Evolutionary conservation across 2,113 vertebrate species (phyloP), one percentile per base, ranked within the genome.

Genomic region (Microtus oregoni): DNA sequence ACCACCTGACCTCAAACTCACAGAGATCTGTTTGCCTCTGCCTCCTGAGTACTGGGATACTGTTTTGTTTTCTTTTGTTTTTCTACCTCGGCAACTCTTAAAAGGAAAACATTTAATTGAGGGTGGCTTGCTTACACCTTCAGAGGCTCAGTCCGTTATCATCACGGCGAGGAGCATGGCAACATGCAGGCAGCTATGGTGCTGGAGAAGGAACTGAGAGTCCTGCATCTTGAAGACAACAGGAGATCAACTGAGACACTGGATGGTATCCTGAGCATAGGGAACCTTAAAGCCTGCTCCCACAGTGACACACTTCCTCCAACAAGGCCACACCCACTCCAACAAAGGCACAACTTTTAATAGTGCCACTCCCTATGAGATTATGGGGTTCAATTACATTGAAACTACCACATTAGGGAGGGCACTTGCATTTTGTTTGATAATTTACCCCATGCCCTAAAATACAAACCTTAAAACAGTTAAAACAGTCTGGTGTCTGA

Each of bases 361-460:
- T 38, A 73, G 70, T 38, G 70, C 19, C n/a, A 22, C 19, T 73
- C 35, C 70, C 70, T 73, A 2, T 22, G 70, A 73, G 17, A 38
- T 73, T 73, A 38, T 73, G 70, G n/a, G 19, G n/a, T 19, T n/a
- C 35, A 22, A 73, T 73, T 38, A 73, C 70, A 10, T 22, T 73
- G 35, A 20, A 38, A 73, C 70, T 73, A 38, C 70, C 8, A 22
- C 8, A 73, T 1, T 38, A 73, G 38, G 82, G 28, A 73, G 38
- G 73, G 32, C 20, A 14, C 35, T 79, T 89, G 15, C 35, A 91
- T 30, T 38, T 61, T 91, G 22, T 81, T 95, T 55, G 85, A 24
- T 77, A 95, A 95, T 88, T 83, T 97, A 12, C 38, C 12, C 41
- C 28, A 75, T 6, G 35, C 30, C 55, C 26, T 79, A 81, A 88